phyloP scores from a whole-genome alignment of 2,113 vertebrate species.

The Pteronura brasiliensis region DNA sequence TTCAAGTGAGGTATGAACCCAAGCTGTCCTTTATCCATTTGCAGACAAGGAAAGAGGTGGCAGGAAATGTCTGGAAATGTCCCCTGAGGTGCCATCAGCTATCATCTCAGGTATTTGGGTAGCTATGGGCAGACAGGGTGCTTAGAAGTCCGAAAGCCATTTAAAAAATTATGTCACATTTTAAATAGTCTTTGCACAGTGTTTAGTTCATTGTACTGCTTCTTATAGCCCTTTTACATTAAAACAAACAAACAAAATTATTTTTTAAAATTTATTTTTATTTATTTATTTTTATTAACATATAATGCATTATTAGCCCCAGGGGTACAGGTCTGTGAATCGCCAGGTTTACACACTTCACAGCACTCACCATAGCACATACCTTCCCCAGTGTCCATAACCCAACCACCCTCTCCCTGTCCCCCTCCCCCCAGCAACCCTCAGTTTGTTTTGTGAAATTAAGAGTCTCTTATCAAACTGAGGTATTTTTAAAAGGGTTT shows the following conservation, averaged over 20 bases:
- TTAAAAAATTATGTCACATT: neutral
- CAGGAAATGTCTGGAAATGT: neutral
- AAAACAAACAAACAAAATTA: neutral
- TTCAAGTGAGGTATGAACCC: neutral
- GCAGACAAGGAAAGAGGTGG: neutral
- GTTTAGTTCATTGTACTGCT: neutral
- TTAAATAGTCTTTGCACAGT: neutral
- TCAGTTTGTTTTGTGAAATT: no score
- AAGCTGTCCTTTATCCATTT: neutral
- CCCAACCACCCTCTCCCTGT: no score
- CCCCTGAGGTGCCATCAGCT: neutral
- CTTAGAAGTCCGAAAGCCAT: conserved; percentile 16
- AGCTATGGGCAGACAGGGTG: neutral
- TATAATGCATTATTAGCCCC: no score
- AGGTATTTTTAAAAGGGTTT: neutral
- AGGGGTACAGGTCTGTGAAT: no score
- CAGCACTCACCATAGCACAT: no score
- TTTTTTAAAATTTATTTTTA: no score
- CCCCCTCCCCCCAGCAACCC: no score
- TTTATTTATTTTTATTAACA: no score
- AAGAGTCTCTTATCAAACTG: no score
- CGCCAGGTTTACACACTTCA: no score
- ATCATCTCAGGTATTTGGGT: neutral
- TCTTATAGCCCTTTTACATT: neutral
- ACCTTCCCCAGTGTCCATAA: no score